Base-by-base conservation (phyloP, 37 sponge, comb jelly and placozoan species). In the Halichondria panicea region DNA sequence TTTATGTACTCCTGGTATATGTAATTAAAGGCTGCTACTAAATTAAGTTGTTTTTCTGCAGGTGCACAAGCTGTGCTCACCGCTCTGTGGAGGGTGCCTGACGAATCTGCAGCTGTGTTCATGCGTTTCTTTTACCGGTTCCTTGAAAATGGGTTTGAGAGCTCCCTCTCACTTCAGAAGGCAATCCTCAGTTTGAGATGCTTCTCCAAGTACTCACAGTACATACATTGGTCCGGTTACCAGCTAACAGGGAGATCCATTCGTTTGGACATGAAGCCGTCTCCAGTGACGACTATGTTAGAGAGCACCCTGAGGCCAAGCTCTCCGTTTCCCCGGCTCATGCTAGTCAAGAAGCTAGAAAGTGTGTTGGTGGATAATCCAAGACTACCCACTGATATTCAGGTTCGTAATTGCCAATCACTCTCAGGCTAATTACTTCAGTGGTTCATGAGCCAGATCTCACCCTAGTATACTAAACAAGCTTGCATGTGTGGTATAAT, bases 61-160 rank as follows among this genome's bases (percentile, higher is more conserved):
- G 91, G 91, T 53, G 91, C 91, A 34, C 79, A 81, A 45, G 40
- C 82, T 21, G 83, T 91, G 6, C 66, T 91, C 33, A 85, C 87
- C 4, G 43, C 82, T 27, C 75, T 81, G 7, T 76, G 87, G 81
- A 35, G 83, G 25, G 87, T 91, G 21, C 91, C 91, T 1, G 91
- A 91, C 65, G 77, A 86, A 54, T 72, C 77, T 64, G 81, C 91
- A 28, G 36, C 53, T 32, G 62, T 80, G 61, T 86, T 91, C 59
- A 91, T 91, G 86, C 58, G 59, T 32, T 85, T 81, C 64, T 85
- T 91, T 83, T 91, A 91, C 77, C 64, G 58, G 35, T 76, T 61
- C 34, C 37, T 81, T 53, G 73, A 71, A 24, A 74, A 82, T 48
- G 91, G 87, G 2, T 13, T 70, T 43, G 43, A 75, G 15, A 74